phyloP scores from a whole-genome alignment of 2,797 vertebrate species.

The Malurus splendens region DNA sequence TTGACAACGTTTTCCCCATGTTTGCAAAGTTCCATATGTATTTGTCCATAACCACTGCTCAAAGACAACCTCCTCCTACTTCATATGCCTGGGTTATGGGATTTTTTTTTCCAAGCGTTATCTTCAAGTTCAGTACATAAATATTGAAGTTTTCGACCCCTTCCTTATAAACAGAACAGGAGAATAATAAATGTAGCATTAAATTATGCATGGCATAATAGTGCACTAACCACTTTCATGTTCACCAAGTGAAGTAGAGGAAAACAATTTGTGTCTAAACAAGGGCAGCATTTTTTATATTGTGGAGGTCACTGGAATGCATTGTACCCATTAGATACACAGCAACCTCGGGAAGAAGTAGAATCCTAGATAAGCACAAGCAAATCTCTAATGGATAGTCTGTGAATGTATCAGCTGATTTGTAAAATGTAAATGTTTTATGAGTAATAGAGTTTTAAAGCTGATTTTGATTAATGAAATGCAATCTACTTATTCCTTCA shows the following conservation, averaged over 20 bases:
- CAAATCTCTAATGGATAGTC: conserved; percentile 16
- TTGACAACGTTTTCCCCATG: background rate
- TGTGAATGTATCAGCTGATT: background rate
- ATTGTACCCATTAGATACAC: conserved; percentile 7
- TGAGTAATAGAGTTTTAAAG: conserved; percentile 49
- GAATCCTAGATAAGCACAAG: background rate
- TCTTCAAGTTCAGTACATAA: background rate
- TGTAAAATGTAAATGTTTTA: conserved; percentile 53
- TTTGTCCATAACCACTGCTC: background rate
- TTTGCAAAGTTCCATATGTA: background rate
- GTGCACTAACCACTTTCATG: background rate
- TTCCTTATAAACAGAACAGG: background rate
- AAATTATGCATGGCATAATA: conserved; percentile 12
- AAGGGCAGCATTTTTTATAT: background rate
- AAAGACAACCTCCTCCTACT: background rate
- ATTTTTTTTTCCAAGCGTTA: background rate
- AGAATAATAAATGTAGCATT: conserved; percentile 3
- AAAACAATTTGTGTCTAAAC: conserved; percentile 28
- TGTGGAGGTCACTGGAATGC: conserved; percentile 23
- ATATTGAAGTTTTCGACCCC: background rate
- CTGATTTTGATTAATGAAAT: conserved; percentile 71
- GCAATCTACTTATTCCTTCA: conserved; percentile 54
- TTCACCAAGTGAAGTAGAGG: conserved; percentile 11
- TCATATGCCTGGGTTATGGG: background rate
- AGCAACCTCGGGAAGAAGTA: background rate